Evolutionary conservation across 1,140 invertebrate species (phyloP).

Genomic region (Eupristina koningsbergeri): DNA sequence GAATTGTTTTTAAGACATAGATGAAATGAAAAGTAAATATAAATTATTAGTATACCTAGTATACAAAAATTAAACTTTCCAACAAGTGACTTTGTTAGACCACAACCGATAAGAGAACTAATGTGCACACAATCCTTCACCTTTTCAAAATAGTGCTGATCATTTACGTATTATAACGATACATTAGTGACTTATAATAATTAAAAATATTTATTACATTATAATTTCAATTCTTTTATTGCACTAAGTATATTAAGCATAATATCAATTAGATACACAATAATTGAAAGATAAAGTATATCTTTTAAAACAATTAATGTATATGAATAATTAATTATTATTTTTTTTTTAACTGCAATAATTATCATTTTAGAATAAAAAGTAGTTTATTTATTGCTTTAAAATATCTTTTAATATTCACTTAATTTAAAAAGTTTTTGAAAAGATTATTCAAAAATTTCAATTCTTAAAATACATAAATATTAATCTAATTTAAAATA

Average conservation of each 20-base stretch:
- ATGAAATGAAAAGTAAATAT: slow-evolving; percentile 5
- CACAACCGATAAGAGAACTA: slow-evolving; percentile 54
- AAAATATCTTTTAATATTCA: not conserved
- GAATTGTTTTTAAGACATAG: slow-evolving; percentile 13
- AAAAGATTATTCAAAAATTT: too few species aligned
- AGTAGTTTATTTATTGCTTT: not conserved
- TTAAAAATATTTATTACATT: slow-evolving; percentile 25
- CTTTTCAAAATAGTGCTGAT: slow-evolving; percentile 46
- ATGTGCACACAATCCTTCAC: slow-evolving; percentile 53
- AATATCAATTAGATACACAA: not conserved
- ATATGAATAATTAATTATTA: not conserved
- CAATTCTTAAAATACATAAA: too few species aligned
- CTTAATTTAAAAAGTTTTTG: not conserved
- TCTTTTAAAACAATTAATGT: not conserved
- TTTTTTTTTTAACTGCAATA: not conserved
- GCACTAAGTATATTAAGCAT: not conserved
- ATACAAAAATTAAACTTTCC: slow-evolving; percentile 14
- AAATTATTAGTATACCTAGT: slow-evolving; percentile 36
- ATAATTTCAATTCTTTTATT: not conserved
- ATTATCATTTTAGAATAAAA: not conserved
- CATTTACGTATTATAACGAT: slow-evolving; percentile 21
- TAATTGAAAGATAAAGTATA: not conserved
- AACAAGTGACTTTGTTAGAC: slow-evolving; percentile 48
- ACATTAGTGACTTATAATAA: slow-evolving; percentile 16
- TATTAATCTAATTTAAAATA: too few species aligned